Base-by-base conservation (phyloP, 2,888 invertebrate species). In the Beris morrisii region DNA sequence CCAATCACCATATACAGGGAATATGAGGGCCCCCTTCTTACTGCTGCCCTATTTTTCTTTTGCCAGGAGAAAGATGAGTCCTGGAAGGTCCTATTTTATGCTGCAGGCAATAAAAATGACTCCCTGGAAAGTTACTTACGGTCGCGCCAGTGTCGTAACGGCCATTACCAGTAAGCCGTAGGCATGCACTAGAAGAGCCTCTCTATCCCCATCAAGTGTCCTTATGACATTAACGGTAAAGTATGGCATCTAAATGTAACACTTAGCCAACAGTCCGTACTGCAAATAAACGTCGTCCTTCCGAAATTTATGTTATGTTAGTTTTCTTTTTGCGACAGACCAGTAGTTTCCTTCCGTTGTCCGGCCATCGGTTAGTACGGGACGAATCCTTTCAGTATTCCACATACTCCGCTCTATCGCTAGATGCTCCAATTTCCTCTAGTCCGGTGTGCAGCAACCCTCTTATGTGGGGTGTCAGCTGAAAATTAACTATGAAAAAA, bases 201-300 rank as follows among this genome's bases (percentile, higher is more conserved):
- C 52, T 52, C 15, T 59, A 43, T 48, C 28, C 50, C 30, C 61
- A 61, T 43, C 61, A 61, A 61, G 50, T 32, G 43, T 15, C 61
- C 50, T 38, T 22, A 15, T 61, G 61, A 61, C 61, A 43, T 46
- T 61, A 61, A 61, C 61, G 61, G 61, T 61, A 38, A 61, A 61
- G 61, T 61, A 61, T 61, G 61, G 61, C 31, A 43, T 50, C 52
- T 61, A 61, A 61, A 61, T 61, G 61, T 61, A 50, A 61, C 61
- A 61, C 61, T 61, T 61, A 61, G 61, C 61, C 61, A 61, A 61
- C 9, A 38, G 52, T 61, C 61, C 38, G 32, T 50, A 52, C 38
- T 61, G 61, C 61, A 61, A 61, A 61, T 61, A 61, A 61, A 61
- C 50, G 61, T 61, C 61, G 50, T 15, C 52, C 38, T 50, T 50